Evolutionary conservation across 2,888 invertebrate species (phyloP), one percentile per base, ranked within the genome.

Genomic region (Macrosoma leucophasiata): DNA sequence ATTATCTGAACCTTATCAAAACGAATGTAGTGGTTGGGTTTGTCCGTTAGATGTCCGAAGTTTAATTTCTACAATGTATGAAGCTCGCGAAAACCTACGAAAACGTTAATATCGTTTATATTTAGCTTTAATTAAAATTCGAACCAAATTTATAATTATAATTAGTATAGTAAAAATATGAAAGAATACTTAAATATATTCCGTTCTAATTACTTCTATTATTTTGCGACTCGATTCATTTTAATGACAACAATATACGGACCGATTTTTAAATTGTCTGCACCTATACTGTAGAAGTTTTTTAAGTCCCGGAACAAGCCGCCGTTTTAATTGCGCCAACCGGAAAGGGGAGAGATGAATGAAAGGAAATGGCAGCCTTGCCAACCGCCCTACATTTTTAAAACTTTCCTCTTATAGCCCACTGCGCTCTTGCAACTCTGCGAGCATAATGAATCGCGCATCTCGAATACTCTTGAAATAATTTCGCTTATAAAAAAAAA

Each of bases 311-410:
- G 77, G 77, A 78, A 78, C 78, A 75, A 74, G 70, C 75, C 73
- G 63, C 66, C 75, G 72, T 74, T 81, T 79, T 81, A 81, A 81
- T 81, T 81, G 81, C 78, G 64, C 75, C 71, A 70, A 78, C 75
- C 74, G 77, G 77, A 79, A 77, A 76, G 74, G 76, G 78, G 79
- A 74, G 75, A 73, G 77, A 77, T 78, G 79, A 81, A 81, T 79
- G 73, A 73, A 73, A 77, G 77, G 77, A 77, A 78, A 71, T 72
- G 69, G 72, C 62, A 66, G 65, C 59, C 76, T 73, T 74, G 74
- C 77, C 76, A 77, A 76, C 76, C 76, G 70, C 70, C 71, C 76
- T 72, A 75, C 78, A 78, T 79, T 81, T 79, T 78, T 77, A 79
- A 78, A 79, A 81, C 75, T 79, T 78, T 74, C 75, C 73, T 77